Percentiles rank a stretch among this genome's conserved stretches.
phyloP scores from a whole-genome alignment of 2,888 invertebrate genomes.

The Patella ulyssiponensis region DNA sequence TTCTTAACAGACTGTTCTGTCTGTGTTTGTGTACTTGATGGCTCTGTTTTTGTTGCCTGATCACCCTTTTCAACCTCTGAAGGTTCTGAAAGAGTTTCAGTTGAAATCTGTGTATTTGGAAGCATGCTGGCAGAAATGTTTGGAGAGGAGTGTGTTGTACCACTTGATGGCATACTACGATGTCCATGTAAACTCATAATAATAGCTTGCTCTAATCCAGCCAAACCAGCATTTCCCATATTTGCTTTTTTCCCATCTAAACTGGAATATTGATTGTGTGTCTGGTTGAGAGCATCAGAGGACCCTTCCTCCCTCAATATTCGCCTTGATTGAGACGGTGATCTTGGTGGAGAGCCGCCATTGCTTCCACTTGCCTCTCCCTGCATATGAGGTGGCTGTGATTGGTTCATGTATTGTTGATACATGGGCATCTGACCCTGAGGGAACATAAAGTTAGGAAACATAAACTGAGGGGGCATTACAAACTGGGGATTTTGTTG shows the following conservation, averaged over 20 bases:
- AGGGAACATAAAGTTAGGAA: conserved; percentile 37
- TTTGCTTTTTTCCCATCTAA: conserved; percentile 39
- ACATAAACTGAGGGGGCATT: conserved; percentile 32
- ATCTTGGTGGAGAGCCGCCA: conserved; percentile 52
- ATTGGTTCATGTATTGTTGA: conserved; percentile 30
- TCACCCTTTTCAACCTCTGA: conserved; percentile 27
- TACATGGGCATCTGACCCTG: conserved; percentile 45
- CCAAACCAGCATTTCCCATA: conserved; percentile 42
- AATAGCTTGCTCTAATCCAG: conserved; percentile 65
- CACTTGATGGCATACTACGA: conserved; percentile 38
- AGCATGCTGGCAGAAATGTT: conserved; percentile 10
- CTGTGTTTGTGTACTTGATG: conserved; percentile 31
- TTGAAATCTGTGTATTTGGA: conserved; percentile 9
- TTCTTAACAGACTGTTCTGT: conserved; percentile 31
- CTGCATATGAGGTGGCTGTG: conserved; percentile 28
- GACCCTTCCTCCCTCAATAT: conserved; percentile 39
- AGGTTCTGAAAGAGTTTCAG: conserved; percentile 16
- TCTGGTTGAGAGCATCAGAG: conserved; percentile 25
- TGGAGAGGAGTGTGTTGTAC: conserved; percentile 14
- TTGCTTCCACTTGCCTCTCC: conserved; percentile 18
- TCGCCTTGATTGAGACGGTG: conserved; percentile 54
- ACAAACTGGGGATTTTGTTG: conserved; percentile 31
- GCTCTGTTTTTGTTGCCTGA: conserved; percentile 18
- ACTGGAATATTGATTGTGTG: conserved; percentile 45
- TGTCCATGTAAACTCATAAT: conserved; percentile 61